Percentiles rank a stretch among this genome's conserved stretches.
phyloP scores from a whole-genome alignment of 2,797 vertebrate species.

The Oryzias sinensis region DNA sequence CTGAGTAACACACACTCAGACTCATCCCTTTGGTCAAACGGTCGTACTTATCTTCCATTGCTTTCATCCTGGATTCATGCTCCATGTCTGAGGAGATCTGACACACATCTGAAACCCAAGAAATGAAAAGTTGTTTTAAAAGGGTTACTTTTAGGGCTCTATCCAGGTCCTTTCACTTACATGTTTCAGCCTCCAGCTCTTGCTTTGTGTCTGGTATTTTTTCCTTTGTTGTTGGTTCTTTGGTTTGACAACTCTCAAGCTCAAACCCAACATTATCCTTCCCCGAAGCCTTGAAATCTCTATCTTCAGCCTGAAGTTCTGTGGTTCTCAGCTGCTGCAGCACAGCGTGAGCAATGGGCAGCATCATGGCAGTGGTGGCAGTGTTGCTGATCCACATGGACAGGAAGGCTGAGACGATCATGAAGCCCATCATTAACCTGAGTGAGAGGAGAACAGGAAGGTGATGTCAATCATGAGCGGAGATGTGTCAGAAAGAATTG shows the following conservation, averaged over 20 bases:
- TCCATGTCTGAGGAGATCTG: constrained; percentile 1
- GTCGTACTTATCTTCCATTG: constrained; percentile 66
- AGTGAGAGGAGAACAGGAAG: neutral
- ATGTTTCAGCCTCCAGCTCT: neutral
- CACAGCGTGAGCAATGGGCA: constrained; percentile 88
- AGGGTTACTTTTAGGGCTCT: neutral
- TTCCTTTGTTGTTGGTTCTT: constrained; percentile 11
- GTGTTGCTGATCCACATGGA: constrained; percentile 99
- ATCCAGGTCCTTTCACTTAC: constrained; percentile 33
- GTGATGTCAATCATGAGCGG: neutral
- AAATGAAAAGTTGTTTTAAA: neutral
- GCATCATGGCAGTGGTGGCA: constrained; percentile 95
- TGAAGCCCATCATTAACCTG: constrained; percentile 93
- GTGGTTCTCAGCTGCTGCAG: constrained; percentile 83
- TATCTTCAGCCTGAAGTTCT: constrained; percentile 53
- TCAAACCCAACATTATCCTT: constrained; percentile 63
- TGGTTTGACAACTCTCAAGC: constrained; percentile 24
- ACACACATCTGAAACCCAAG: constrained; percentile 35
- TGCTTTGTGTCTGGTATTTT: constrained; percentile 28
- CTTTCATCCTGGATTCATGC: constrained; percentile 37
- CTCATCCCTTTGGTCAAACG: constrained; percentile 85
- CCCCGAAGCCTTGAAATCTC: constrained; percentile 34
- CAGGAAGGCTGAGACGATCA: constrained; percentile 88
- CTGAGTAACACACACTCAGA: constrained; percentile 86
- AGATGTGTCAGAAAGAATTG: neutral